Evolutionary conservation across 2,113 vertebrate genomes (phyloP).

Genomic region (Todiramphus chloris): DNA sequence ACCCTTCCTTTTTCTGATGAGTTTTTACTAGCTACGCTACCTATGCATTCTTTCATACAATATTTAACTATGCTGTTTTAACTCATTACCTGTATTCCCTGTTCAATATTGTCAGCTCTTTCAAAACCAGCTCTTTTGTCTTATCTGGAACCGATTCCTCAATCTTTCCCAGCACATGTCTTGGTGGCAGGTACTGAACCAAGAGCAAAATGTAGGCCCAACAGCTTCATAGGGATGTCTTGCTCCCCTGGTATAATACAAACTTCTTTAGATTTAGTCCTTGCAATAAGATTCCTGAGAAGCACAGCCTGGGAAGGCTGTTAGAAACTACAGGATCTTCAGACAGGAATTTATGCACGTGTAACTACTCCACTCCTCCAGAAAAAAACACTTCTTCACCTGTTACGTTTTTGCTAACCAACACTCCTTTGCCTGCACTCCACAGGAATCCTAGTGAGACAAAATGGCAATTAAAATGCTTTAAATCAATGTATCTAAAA

Average conservation of each 20-base stretch:
- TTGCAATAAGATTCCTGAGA: background rate
- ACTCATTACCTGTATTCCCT: background rate
- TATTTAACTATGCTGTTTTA: background rate
- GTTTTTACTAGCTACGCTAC: background rate
- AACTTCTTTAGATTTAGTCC: background rate
- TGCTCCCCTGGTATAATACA: background rate
- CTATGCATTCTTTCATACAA: background rate
- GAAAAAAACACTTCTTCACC: background rate
- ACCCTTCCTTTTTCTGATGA: background rate
- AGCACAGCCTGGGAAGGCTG: background rate
- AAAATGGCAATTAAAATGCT: background rate
- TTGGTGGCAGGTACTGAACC: background rate
- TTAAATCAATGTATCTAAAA: background rate
- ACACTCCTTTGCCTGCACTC: background rate
- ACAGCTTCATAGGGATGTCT: background rate
- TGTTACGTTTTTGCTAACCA: background rate
- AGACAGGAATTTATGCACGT: background rate
- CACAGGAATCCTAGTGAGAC: background rate
- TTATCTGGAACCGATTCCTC: background rate
- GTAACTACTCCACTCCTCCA: background rate
- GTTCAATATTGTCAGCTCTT: background rate
- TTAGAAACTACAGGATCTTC: background rate
- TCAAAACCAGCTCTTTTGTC: background rate
- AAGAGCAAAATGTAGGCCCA: background rate
- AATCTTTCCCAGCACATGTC: background rate